A percentile compares a stretch with the other conserved stretches of the same genome.
These are phyloP conservation scores for Pandion haliaetus DNA, from an alignment of 2,113 vertebrate species.

Conservation along the genomic window DNA sequence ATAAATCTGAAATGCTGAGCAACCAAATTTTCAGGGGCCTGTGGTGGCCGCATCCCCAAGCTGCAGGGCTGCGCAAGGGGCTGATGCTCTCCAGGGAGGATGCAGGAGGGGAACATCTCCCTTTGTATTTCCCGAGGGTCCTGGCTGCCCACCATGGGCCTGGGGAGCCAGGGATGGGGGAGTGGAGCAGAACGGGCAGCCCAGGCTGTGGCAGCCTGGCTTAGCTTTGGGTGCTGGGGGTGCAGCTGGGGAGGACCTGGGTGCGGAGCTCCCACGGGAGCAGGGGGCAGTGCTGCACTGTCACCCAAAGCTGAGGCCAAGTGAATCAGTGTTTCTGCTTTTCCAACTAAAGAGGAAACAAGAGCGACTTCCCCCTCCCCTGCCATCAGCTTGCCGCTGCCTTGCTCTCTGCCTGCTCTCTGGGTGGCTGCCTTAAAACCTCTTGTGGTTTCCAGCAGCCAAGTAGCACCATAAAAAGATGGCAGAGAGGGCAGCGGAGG, in stretches of 20 bases:
- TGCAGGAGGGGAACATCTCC: neutral
- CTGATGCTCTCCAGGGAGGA: neutral
- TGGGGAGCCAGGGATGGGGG: neutral
- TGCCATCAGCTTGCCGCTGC: neutral
- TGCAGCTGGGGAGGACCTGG: neutral
- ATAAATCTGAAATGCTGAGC: neutral
- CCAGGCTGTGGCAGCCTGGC: neutral
- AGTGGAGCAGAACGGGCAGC: neutral
- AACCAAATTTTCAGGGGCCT: neutral
- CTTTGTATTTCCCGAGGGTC: neutral
- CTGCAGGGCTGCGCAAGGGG: accelerated
- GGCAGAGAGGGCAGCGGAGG: neutral
- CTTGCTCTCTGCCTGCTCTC: neutral
- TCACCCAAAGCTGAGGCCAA: neutral
- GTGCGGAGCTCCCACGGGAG: neutral
- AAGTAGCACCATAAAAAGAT: neutral
- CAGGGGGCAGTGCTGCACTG: constrained; percentile 5
- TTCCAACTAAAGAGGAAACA: constrained; percentile 28
- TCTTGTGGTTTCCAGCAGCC: neutral
- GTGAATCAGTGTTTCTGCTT: constrained; percentile 53
- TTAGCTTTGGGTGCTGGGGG: neutral
- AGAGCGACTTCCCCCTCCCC: neutral
- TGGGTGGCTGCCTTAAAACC: accelerated
- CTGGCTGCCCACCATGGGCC: neutral
- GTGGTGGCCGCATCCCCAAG: accelerated